A percentile compares a stretch with the other conserved stretches of the same genome.
These are phyloP conservation scores for Chrysopa pallens DNA, from an alignment of 1,140 invertebrate species.

Conservation along the genomic window DNA sequence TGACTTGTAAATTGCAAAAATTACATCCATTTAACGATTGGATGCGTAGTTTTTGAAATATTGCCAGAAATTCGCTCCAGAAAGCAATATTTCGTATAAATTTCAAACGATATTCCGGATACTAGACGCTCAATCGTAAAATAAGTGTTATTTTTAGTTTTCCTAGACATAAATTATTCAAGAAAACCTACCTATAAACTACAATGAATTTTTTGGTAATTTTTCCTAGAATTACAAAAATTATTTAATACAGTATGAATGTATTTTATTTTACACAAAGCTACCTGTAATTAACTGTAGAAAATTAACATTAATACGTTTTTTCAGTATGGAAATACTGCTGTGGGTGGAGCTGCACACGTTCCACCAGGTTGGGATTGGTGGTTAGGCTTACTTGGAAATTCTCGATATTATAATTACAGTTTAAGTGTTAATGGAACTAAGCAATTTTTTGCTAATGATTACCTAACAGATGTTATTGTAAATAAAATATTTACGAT, in stretches of 20 bases:
- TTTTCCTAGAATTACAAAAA: background rate
- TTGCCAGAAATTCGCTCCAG: no score
- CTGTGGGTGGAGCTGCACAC: slow-evolving; percentile 36
- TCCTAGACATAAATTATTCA: background rate
- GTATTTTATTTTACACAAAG: slow-evolving; percentile 1
- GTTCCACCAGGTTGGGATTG: slow-evolving; percentile 67
- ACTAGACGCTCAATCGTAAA: no score
- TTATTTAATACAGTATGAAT: background rate
- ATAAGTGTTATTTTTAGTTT: no score
- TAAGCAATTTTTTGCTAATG: slow-evolving; percentile 33
- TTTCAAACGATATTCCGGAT: no score
- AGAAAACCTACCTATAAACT: background rate
- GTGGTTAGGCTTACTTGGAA: slow-evolving; percentile 64
- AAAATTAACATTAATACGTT: slow-evolving; percentile 1
- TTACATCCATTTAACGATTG: no score
- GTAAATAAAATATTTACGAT: slow-evolving; percentile 28
- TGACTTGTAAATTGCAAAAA: no score
- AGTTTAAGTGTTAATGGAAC: slow-evolving; percentile 66
- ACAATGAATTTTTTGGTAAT: background rate
- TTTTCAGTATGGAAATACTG: slow-evolving; percentile 40
- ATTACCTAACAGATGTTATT: slow-evolving; percentile 75
- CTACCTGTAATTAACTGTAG: background rate
- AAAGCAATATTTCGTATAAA: no score
- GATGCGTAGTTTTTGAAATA: no score
- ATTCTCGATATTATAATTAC: slow-evolving; percentile 80